Evolutionary conservation across 2,797 vertebrate species (phyloP).

Genomic region (Cichlasoma orientale): DNA sequence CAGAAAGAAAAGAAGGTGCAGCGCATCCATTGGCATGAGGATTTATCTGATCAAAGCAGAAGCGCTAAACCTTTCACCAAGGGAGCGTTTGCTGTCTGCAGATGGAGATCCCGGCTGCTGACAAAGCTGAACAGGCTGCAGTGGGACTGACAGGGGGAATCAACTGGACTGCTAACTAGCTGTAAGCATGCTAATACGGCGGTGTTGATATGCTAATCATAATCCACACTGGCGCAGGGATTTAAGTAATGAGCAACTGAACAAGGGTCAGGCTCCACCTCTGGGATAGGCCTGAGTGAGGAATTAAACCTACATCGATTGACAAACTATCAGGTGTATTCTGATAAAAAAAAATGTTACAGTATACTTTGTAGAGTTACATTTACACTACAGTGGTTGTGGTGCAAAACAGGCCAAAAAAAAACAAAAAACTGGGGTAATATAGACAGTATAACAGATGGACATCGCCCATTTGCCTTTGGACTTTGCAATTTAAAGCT

Average conservation of each 20-base stretch:
- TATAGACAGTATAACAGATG: not conserved
- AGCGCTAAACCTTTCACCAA: conserved; percentile 41
- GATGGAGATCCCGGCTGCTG: conserved; percentile 53
- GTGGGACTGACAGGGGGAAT: conserved; percentile 31
- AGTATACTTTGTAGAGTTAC: not conserved
- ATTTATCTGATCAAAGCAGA: conserved; percentile 70
- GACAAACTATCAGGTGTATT: not conserved
- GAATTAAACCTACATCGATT: conserved; percentile 16
- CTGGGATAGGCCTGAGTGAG: conserved; percentile 43
- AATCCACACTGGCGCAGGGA: conserved; percentile 33
- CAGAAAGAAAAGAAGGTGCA: conserved; percentile 30
- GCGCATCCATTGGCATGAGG: conserved; percentile 41
- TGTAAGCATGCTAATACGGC: conserved; percentile 68
- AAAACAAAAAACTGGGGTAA: not conserved
- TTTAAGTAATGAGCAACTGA: conserved; percentile 62
- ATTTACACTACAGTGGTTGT: not conserved
- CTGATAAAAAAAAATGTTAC: not conserved
- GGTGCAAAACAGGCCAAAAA: not conserved
- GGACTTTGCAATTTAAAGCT: not conserved
- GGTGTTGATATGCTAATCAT: conserved; percentile 68
- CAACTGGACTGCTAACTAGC: conserved; percentile 42
- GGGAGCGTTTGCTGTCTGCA: conserved; percentile 45
- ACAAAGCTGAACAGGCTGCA: conserved; percentile 58
- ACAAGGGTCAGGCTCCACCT: conserved; percentile 63
- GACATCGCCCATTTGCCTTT: not conserved